phyloP scores from a whole-genome alignment of 2,113 vertebrate species.

The Cebidichthys violaceus region DNA sequence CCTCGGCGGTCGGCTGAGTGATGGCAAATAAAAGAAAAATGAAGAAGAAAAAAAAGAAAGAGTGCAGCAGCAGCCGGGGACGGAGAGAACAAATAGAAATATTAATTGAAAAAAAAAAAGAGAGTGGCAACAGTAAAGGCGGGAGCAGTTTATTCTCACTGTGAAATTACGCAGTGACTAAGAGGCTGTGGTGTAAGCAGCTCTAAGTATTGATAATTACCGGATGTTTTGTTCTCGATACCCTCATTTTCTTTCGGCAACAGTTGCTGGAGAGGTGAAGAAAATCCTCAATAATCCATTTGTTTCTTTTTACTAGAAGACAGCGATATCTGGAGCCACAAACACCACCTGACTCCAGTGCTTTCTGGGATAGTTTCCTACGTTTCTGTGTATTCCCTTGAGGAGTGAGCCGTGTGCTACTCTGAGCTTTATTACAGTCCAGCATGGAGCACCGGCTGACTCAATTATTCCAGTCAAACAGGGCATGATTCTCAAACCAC shows the following conservation, averaged over 20 bases:
- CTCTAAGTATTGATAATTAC: slow-evolving; percentile 34
- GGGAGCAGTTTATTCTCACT: slow-evolving; percentile 13
- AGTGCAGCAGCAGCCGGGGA: neutral
- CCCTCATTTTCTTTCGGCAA: slow-evolving; percentile 1
- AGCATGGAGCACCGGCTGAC: slow-evolving; percentile 41
- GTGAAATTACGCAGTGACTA: slow-evolving; percentile 32
- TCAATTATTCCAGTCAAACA: slow-evolving; percentile 59
- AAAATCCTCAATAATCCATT: slow-evolving; percentile 19
- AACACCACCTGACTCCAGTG: slow-evolving; percentile 10
- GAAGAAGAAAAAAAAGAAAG: neutral
- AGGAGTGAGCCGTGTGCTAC: slow-evolving; percentile 17
- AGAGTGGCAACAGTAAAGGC: slow-evolving; percentile 1
- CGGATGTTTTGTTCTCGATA: slow-evolving; percentile 17
- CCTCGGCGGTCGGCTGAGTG: slow-evolving; percentile 22
- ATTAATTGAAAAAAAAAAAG: slow-evolving; percentile 36
- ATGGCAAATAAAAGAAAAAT: slow-evolving; percentile 19
- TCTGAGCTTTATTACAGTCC: slow-evolving; percentile 54
- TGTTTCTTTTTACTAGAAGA: neutral
- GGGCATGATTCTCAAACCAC: slow-evolving; percentile 31
- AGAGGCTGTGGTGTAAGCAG: slow-evolving; percentile 17
- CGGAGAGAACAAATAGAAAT: slow-evolving; percentile 21
- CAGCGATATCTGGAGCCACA: slow-evolving; percentile 7
- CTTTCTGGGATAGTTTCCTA: slow-evolving; percentile 5
- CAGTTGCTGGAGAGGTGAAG: neutral
- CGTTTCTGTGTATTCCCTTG: slow-evolving; percentile 16